Conservation (phyloP, 2,113 vertebrate species). For the Gadus macrocephalus region DNA sequence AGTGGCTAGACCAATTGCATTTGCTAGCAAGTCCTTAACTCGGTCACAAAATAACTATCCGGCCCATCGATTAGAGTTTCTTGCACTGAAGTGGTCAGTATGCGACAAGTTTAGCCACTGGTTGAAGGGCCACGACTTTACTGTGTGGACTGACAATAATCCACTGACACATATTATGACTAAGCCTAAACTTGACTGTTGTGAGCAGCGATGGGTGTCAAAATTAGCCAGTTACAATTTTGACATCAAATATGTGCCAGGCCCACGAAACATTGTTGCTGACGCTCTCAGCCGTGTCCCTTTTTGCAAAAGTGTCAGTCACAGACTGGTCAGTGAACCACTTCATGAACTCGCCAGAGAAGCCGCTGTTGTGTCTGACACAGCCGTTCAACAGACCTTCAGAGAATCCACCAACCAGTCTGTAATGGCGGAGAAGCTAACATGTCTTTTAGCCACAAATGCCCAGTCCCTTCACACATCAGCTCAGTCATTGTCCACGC, state of each 20-base stretch:
- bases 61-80: constrained; percentile 9
- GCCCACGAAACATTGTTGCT: constrained; percentile 10
- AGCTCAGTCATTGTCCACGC: background rate
- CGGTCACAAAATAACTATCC: constrained; percentile 24
- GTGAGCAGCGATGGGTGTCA: constrained; percentile 9
- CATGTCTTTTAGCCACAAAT: too few species aligned
- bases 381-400: background rate
- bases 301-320: constrained; percentile 13
- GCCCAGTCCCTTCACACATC: too few species aligned
- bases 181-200: background rate
- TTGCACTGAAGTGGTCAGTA: background rate
- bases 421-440: too few species aligned
- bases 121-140: background rate
- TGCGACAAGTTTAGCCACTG: background rate
- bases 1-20: constrained; percentile 18
- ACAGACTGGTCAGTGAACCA: constrained; percentile 1
- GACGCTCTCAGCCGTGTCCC: constrained; percentile 16
- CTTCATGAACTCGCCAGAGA: background rate
- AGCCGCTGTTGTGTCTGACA: background rate
- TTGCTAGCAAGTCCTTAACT: constrained; percentile 25
- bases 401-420: background rate
- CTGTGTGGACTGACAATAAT: background rate
- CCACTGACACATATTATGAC: background rate
- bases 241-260: constrained; percentile 17
- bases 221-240: constrained; percentile 16